Evolutionary conservation across 2,888 invertebrate genomes (phyloP).

Genomic region (Oscheius sp.): DNA sequence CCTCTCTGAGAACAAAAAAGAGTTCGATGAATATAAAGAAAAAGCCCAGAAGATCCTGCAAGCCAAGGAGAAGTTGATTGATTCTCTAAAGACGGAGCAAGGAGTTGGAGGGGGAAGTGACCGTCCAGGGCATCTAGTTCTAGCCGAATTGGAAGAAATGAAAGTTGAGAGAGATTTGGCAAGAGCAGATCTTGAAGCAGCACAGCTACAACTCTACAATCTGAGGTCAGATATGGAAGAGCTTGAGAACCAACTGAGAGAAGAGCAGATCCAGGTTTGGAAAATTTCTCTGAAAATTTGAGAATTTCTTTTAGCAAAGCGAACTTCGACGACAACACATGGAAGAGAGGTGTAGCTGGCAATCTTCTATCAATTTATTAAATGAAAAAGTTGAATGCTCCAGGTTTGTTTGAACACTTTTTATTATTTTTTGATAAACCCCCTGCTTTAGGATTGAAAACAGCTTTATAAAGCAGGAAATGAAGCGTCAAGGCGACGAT

Average conservation of each 20-base stretch:
- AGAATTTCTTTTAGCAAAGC: constrained; percentile 28
- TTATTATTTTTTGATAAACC: too few relatives aligned
- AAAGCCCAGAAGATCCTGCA: constrained; percentile 82
- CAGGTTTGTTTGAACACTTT: constrained; percentile 19
- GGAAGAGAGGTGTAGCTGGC: constrained; percentile 48
- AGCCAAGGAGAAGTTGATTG: constrained; percentile 80
- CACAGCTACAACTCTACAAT: constrained; percentile 68
- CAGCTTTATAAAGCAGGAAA: constrained; percentile 51
- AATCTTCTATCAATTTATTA: constrained; percentile 37
- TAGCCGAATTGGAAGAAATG: constrained; percentile 76
- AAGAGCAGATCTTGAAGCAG: constrained; percentile 76
- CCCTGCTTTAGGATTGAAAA: constrained; percentile 50
- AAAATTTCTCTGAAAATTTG: not conserved
- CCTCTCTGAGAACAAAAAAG: constrained; percentile 73
- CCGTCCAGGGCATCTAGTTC: constrained; percentile 41
- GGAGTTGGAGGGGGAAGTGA: constrained; percentile 37
- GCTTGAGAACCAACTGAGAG: constrained; percentile 44
- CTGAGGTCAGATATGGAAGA: constrained; percentile 73
- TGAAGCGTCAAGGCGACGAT: constrained; percentile 44
- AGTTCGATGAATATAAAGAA: constrained; percentile 81
- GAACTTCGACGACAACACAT: constrained; percentile 29
- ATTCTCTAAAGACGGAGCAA: constrained; percentile 73
- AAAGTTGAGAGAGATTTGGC: constrained; percentile 75
- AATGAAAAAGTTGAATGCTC: constrained; percentile 56
- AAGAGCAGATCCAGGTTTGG: constrained; percentile 21